Evolutionary conservation across 2,888 invertebrate genomes (phyloP), one percentile per base, ranked within the genome.

Genomic region (Eristalis arbustorum): DNA sequence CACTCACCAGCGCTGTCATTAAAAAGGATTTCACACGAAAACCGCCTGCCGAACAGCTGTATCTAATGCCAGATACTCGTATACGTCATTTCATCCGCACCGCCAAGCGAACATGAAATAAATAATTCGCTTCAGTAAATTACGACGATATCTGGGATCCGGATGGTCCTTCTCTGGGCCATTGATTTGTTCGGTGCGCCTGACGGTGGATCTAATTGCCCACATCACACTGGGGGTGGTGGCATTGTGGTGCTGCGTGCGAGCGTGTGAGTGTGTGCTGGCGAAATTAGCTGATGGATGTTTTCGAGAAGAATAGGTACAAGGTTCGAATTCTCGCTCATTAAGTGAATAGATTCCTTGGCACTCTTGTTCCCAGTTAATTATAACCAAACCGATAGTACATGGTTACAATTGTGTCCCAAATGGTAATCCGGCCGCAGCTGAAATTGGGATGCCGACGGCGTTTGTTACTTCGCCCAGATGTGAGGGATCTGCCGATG

Each of bases 71-170:
- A 79, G 78, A 62, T 71, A 57, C 49, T 59, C 59, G 59, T 72
- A 80, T 84, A 49, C 49, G 76, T 80, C 80, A 76, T 63, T 40
- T 56, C 37, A 76, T 80, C 67, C 57, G 72, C 80, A 80, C 84
- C 80, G 76, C 75, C 80, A 80, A 74, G 63, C 42, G 23, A 79
- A 80, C 80, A 84, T 56, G 72, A 79, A 71, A 84, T 75, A 79
- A 79, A 84, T 73, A 76, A 84, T 80, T 84, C 73, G 80, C 62
- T 76, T 68, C 63, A 67, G 72, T 62, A 76, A 76, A 75, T 84
- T 68, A 80, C 75, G 71, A 61, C 67, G 71, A 75, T 75, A 79
- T 79, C 79, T 79, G 42, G 42, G 62, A 62, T 57, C 31, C 42
- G 31, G 28, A n/a, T 18, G 49, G 49, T 49, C 49, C 18, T n/a